Evolutionary conservation across 2,113 vertebrate genomes (phyloP), one percentile per base, ranked within the genome.

Genomic region (Leiothrix lutea): DNA sequence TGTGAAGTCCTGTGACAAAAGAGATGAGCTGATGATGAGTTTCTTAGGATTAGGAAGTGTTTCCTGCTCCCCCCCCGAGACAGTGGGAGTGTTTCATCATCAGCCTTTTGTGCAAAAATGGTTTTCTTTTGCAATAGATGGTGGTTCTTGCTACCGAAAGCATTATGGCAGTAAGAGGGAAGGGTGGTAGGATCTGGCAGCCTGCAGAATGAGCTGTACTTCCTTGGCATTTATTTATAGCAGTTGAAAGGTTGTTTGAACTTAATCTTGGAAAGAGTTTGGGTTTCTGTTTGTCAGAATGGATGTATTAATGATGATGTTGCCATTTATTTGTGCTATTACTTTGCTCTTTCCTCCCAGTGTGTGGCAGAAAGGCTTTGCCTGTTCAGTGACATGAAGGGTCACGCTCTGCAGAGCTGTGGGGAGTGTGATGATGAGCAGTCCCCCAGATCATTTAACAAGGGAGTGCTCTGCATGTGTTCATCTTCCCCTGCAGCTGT

Each of bases 331-430:
- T 81, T 86, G 66, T 84, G 58, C 80, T 65, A 1, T 33, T 67
- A 6, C 50, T 88, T 50, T 28, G 35, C 35, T 69, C 50, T 80
- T 38, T 38, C 12, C 21, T 85, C 18, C 26, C n/a, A 7, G 29
- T 4, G 15, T 11, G 62, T 50, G 89, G 42, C 10, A 5, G 47
- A 14, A 48, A 15, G 53, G 66, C 65, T 81, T 35, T 62, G 23
- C 61, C 65, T 11, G 19, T 38, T 75, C 1, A 4, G 0, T 35
- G 56, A 6, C 33, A 1, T 2, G 3, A 7, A 29, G 44, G 67
- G 50, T 33, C 5, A 2, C 1, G 14, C 24, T 50, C 8, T 13
- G 36, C 4, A 3, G 61, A 40, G 77, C 57, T 40, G 36, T 4
- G 65, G 35, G 35, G 31, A 6, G 16, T 1, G 57, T 18, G 67